Evolutionary conservation across 2,797 vertebrate genomes (phyloP).

Genomic region (Austrolebias charrua): DNA sequence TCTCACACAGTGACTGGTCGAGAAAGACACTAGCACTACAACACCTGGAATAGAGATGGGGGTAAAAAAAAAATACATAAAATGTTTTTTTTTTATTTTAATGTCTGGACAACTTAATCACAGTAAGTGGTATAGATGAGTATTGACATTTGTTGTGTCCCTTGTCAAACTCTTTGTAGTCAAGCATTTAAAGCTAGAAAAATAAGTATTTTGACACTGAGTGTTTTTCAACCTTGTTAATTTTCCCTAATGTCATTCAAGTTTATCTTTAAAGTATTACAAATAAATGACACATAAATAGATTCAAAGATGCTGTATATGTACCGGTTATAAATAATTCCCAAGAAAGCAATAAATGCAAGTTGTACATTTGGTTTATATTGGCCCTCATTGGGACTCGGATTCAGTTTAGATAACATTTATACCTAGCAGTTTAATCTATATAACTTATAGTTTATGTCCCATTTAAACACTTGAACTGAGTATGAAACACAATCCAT

Average conservation of each 20-base stretch:
- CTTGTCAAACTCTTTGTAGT: too few relatives aligned
- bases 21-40: too few relatives aligned
- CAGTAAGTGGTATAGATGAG: constrained; percentile 72
- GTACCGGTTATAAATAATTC: not conserved
- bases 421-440: too few relatives aligned
- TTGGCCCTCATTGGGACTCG: not conserved
- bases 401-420: too few relatives aligned
- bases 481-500: too few relatives aligned
- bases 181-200: constrained; percentile 21
- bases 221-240: constrained; percentile 30
- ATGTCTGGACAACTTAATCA: constrained; percentile 63
- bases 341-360: not conserved
- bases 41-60: too few relatives aligned
- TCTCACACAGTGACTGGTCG: too few relatives aligned
- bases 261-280: not conserved
- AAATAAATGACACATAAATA: constrained; percentile 1
- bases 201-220: constrained; percentile 33
- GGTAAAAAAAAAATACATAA: too few relatives aligned
- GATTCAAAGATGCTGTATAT: not conserved
- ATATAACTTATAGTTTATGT: too few relatives aligned
- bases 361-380: not conserved
- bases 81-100: constrained; percentile 67
- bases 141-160: constrained; percentile 73
- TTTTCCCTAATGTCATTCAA: constrained; percentile 4
- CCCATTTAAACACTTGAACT: too few relatives aligned